phyloP scores from a whole-genome alignment of 2,113 vertebrate species.

The Chaenocephalus aceratus region DNA sequence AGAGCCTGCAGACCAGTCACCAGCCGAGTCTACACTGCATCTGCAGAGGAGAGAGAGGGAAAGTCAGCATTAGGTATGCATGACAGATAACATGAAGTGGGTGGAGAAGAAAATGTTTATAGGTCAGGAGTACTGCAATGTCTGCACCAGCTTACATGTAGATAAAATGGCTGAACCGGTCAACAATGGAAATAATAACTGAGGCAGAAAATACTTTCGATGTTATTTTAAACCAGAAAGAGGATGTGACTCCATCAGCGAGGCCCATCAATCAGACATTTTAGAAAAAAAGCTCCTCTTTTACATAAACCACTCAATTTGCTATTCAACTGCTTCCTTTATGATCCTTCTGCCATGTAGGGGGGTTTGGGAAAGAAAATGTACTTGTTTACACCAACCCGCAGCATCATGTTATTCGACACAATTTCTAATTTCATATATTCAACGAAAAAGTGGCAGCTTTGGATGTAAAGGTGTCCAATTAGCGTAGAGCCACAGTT shows the following conservation, averaged over 20 bases:
- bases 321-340: constrained; percentile 11
- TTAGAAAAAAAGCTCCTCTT: constrained; percentile 5
- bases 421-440: too few species aligned
- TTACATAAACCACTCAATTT: constrained; percentile 13
- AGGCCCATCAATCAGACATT: constrained; percentile 23
- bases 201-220: background rate
- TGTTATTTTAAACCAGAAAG: background rate
- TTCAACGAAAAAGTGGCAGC: too few species aligned
- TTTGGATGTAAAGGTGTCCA: too few species aligned
- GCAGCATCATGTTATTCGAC: too few species aligned
- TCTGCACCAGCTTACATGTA: constrained; percentile 22
- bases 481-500: too few species aligned
- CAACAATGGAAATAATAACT: constrained; percentile 3
- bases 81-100: constrained; percentile 42
- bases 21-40: constrained; percentile 91
- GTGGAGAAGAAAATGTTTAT: constrained; percentile 21
- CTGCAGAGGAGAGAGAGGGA: constrained; percentile 75
- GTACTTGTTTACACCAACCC: too few species aligned
- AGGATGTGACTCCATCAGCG: background rate
- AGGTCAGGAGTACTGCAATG: constrained; percentile 21
- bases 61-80: constrained; percentile 62
- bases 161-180: constrained; percentile 17
- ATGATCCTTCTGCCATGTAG: too few species aligned
- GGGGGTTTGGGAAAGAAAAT: too few species aligned
- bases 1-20: constrained; percentile 89